Evolutionary conservation across 2,797 vertebrate species (phyloP), one percentile per base, ranked within the genome.

Genomic region (Taeniopygia guttata): DNA sequence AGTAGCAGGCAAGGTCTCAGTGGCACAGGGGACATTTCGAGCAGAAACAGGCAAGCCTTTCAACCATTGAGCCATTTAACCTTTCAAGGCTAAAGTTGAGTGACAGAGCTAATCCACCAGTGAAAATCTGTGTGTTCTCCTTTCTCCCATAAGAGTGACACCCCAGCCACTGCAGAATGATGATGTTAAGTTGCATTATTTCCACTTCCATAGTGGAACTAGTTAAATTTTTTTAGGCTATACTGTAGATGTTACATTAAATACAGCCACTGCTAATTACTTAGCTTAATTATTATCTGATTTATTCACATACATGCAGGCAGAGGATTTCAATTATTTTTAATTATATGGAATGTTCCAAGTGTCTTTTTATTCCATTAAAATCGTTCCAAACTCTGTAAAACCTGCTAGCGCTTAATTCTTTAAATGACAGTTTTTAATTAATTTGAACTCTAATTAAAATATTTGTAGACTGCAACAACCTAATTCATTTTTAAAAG

Each of bases 371-470:
- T 86, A 69, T 78, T 90, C 56, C 80, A 74, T 73, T 86, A 80
- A 82, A 55, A 76, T 88, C 0, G 46, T 74, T 86, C 67, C 43
- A 70, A 84, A 84, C 34, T 67, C n/a, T 22, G 43, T 45, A 69
- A 94, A 90, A 76, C 18, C 36, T 22, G 12, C 66, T 90, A 87
- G 79, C 0, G 2, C 58, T 63, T 88, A 94, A 84, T 88, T 87
- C 85, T 63, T 94, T 84, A 91, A 84, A 34, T 69, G 85, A 79
- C 67, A 73, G 64, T 38, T 96, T 87, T 86, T 79, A 92, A 96
- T 90, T 91, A 90, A 79, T 79, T 94, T 79, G 67, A 91, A 95
- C 93, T 84, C 66, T 93, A 93, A 95, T 95, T 94, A 93, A 94
- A 88, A 84, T 79, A 94, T 94, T 82, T 82, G 38, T 80, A 82